Percentiles rank a stretch among this genome's conserved stretches.
Conservation (phyloP, 2,113 vertebrate species). For the Pycnonotus jocosus region DNA sequence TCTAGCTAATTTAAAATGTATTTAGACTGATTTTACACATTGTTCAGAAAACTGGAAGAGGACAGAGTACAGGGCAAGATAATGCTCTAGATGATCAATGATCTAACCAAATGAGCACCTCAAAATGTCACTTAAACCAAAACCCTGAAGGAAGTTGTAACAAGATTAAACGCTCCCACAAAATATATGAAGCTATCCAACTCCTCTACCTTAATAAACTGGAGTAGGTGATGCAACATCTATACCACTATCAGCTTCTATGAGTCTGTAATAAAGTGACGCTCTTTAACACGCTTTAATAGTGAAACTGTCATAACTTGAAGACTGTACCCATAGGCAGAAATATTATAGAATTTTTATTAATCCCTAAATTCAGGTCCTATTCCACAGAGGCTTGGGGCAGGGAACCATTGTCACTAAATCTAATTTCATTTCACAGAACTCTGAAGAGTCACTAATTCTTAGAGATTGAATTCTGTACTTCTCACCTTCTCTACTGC, state of each 20-base stretch:
- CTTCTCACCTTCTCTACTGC: neutral
- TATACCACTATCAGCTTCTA: neutral
- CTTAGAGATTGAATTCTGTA: neutral
- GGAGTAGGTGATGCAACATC: neutral
- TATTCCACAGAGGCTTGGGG: neutral
- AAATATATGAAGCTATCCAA: neutral
- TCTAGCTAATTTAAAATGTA: neutral
- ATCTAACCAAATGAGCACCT: neutral
- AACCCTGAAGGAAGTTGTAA: neutral
- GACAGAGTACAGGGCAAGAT: neutral
- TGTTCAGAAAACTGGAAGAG: neutral
- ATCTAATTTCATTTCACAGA: neutral
- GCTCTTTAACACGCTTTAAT: neutral
- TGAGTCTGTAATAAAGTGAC: neutral
- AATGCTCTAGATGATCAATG: neutral
- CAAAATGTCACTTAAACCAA: neutral
- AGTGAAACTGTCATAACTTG: neutral
- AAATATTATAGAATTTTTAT: neutral
- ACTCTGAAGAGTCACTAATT: neutral
- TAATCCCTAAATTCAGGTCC: neutral
- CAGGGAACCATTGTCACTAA: neutral
- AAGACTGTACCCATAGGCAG: neutral
- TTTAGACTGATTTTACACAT: neutral
- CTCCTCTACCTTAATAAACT: neutral
- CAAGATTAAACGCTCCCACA: neutral